Conservation (phyloP, 1,140 invertebrate species). For the Apis mellifera region DNA sequence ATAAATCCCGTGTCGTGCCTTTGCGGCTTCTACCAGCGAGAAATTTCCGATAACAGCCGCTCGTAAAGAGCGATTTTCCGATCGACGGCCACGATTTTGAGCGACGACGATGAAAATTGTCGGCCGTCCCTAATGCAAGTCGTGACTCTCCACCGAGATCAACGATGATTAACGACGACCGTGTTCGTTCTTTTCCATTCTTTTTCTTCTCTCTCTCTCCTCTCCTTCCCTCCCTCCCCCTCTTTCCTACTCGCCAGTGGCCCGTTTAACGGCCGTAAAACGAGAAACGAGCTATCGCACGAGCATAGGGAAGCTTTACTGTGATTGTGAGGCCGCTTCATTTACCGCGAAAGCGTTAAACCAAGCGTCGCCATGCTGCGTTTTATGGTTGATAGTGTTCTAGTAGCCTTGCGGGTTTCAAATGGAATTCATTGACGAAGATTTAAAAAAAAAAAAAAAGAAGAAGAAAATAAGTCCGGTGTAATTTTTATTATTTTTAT, state of each 20-base stretch:
- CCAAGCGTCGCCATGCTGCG: neutral
- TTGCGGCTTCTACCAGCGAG: conserved; percentile 11
- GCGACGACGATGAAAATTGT: conserved; percentile 33
- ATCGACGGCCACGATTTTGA: conserved; percentile 10
- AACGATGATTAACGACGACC: conserved; percentile 37
- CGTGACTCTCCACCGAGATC: conserved; percentile 1
- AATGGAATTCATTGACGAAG: neutral
- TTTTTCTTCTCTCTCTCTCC: neutral
- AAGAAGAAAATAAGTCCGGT: too few relatives aligned
- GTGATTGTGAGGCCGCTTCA: neutral
- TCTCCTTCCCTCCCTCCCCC: neutral
- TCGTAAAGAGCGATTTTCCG: conserved; percentile 48
- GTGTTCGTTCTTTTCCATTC: neutral
- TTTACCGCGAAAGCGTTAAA: conserved; percentile 3
- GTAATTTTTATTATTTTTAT: too few relatives aligned
- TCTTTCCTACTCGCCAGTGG: neutral
- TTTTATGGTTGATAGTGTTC: neutral
- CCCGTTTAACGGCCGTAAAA: conserved; percentile 31
- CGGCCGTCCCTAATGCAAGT: neutral
- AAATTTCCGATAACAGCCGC: conserved; percentile 40
- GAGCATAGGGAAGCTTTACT: neutral
- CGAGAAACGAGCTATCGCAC: conserved; percentile 9
- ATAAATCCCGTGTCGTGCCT: conserved; percentile 27
- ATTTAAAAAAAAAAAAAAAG: too few relatives aligned
- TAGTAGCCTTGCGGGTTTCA: too few relatives aligned